Evolutionary conservation across 2,888 invertebrate genomes (phyloP).

Genomic region (Lasioglossum pauxillum): DNA sequence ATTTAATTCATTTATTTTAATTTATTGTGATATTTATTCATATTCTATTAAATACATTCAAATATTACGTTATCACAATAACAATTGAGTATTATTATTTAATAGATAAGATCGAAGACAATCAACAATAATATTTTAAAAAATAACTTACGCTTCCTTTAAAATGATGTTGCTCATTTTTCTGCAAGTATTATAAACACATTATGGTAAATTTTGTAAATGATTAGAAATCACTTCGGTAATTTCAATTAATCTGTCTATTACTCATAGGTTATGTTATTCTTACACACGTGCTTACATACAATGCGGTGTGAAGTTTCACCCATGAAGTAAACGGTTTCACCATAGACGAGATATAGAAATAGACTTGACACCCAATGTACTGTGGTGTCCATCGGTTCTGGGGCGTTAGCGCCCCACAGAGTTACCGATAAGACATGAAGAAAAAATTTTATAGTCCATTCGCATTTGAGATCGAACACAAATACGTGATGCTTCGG

Average conservation of each 20-base stretch:
- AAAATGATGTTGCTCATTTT: conserved; percentile 71
- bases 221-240: background rate
- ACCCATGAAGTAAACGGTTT: too few species aligned
- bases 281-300: background rate
- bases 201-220: background rate
- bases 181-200: background rate
- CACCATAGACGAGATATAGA: too few species aligned
- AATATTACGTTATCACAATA: background rate
- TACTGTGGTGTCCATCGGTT: too few species aligned
- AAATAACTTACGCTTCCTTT: conserved; percentile 77
- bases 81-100: background rate
- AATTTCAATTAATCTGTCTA: background rate
- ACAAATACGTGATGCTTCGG: too few species aligned
- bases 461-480: too few species aligned
- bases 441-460: too few species aligned
- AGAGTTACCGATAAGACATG: too few species aligned
- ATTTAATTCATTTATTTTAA: background rate
- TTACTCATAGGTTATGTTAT: background rate
- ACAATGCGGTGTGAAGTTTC: too few species aligned
- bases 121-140: background rate
- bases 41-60: background rate
- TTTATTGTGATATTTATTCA: background rate
- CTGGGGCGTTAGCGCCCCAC: too few species aligned
- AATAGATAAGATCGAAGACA: background rate
- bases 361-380: too few species aligned